Evolutionary conservation across 1,140 invertebrate species (phyloP).

Genomic region (Drosophila pruinosa): DNA sequence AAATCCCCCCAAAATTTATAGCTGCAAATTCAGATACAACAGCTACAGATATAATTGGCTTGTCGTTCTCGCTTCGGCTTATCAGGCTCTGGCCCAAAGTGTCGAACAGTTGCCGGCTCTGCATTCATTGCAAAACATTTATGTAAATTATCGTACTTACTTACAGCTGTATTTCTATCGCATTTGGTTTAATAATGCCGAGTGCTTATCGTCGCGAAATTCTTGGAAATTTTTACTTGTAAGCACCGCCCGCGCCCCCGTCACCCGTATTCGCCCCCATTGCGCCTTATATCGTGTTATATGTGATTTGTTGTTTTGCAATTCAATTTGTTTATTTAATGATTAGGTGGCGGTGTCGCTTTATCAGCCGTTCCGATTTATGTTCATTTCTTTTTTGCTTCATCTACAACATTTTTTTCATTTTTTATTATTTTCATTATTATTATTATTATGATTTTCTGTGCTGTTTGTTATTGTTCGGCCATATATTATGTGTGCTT

Average conservation of each 20-base stretch:
- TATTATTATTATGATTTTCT: neutral
- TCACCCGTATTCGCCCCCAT: conserved; percentile 19
- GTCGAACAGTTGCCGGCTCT: conserved; percentile 7
- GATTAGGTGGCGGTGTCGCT: conserved; percentile 37
- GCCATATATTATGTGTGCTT: conserved; percentile 1
- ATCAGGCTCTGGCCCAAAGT: conserved; percentile 50
- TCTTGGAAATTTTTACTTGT: conserved; percentile 33
- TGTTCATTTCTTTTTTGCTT: conserved; percentile 24
- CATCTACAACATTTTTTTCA: neutral
- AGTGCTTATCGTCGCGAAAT: conserved; percentile 29
- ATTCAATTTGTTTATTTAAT: conserved; percentile 57
- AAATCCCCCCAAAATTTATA: neutral
- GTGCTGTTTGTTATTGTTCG: neutral
- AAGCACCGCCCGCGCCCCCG: neutral
- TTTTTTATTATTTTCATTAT: neutral
- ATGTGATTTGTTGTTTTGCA: conserved; percentile 60
- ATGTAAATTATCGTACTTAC: conserved; percentile 11
- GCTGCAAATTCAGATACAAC: neutral
- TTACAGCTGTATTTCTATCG: neutral
- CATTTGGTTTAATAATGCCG: neutral
- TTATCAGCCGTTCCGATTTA: conserved; percentile 42
- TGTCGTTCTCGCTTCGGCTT: conserved; percentile 15
- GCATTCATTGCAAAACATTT: conserved; percentile 16
- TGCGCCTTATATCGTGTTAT: conserved; percentile 14
- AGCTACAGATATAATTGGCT: neutral